phyloP scores from a whole-genome alignment of 2,888 invertebrate genomes.

The Eristalis arbustorum region DNA sequence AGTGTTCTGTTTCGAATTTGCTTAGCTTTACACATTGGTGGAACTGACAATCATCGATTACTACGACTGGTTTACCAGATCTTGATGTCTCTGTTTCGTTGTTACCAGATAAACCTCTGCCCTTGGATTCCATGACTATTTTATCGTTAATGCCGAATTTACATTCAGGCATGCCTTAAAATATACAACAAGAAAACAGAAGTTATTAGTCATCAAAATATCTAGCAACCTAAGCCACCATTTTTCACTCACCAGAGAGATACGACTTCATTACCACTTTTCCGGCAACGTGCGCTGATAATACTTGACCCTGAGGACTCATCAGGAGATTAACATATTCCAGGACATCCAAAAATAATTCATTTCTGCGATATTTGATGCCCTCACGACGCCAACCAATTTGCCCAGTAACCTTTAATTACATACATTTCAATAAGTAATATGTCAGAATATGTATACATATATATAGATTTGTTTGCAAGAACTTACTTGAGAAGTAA shows the following conservation, averaged over 20 bases:
- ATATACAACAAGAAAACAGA: neutral
- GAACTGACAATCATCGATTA: slow-evolving; percentile 99
- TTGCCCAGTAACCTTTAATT: slow-evolving; percentile 89
- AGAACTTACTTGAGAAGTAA: slow-evolving; percentile 93
- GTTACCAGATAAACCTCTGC: slow-evolving; percentile 87
- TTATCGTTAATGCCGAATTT: slow-evolving; percentile 99
- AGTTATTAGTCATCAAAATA: neutral
- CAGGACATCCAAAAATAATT: slow-evolving; percentile 98
- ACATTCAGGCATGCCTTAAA: slow-evolving; percentile 98
- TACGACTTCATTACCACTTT: slow-evolving; percentile 99
- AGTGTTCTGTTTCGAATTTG: slow-evolving; percentile 99
- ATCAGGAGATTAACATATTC: slow-evolving; percentile 99
- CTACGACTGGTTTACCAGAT: slow-evolving; percentile 98
- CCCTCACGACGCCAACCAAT: slow-evolving; percentile 99
- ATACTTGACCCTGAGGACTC: slow-evolving; percentile 99
- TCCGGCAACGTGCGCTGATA: slow-evolving; percentile 99
- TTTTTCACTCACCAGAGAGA: slow-evolving; percentile 83
- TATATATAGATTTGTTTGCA: neutral
- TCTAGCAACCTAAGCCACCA: neutral
- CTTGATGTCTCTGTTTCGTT: slow-evolving; percentile 89
- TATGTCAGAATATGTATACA: neutral
- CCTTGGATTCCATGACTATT: slow-evolving; percentile 98
- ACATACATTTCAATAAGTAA: neutral
- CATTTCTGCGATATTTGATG: slow-evolving; percentile 99
- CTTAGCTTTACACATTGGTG: slow-evolving; percentile 99